phyloP scores from a whole-genome alignment of 2,888 invertebrate species.

The Tribolium freemani region DNA sequence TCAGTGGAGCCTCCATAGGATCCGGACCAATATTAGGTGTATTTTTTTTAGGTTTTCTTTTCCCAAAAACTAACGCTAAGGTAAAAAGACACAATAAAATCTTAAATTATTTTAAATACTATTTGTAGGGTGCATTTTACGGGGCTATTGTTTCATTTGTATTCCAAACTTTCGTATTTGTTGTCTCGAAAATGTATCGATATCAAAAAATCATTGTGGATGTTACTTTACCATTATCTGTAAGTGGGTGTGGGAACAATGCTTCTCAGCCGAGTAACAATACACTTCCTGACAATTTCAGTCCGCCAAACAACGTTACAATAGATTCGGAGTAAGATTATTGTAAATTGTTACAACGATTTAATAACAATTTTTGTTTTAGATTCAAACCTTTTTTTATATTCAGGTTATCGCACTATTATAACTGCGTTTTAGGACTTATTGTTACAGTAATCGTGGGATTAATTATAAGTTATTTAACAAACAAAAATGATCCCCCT shows the following conservation, averaged over 20 bases:
- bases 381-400: not conserved
- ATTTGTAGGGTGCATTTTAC: conserved; percentile 53
- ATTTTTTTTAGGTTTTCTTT: conserved; percentile 78
- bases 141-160: conserved; percentile 50
- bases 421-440: conserved; percentile 77
- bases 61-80: conserved; percentile 76
- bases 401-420: conserved; percentile 78
- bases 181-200: conserved; percentile 51
- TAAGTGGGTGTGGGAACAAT: conserved; percentile 51
- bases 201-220: conserved; percentile 46
- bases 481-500: no score
- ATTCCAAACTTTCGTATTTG: conserved; percentile 45
- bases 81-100: conserved; percentile 63
- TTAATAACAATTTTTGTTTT: no score
- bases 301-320: no score
- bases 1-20: conserved; percentile 70
- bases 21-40: conserved; percentile 79
- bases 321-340: no score
- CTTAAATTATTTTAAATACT: not conserved
- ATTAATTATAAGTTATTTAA: conserved; percentile 66
- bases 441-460: conserved; percentile 73
- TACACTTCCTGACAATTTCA: no score
- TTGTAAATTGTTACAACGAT: not conserved
- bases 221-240: conserved; percentile 51
- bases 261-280: not conserved